A percentile compares a stretch with the other conserved stretches of the same genome.
These are phyloP conservation scores for Mycetomoellerius zeteki DNA, from an alignment of 1,140 invertebrate genomes.

Conservation along the genomic window DNA sequence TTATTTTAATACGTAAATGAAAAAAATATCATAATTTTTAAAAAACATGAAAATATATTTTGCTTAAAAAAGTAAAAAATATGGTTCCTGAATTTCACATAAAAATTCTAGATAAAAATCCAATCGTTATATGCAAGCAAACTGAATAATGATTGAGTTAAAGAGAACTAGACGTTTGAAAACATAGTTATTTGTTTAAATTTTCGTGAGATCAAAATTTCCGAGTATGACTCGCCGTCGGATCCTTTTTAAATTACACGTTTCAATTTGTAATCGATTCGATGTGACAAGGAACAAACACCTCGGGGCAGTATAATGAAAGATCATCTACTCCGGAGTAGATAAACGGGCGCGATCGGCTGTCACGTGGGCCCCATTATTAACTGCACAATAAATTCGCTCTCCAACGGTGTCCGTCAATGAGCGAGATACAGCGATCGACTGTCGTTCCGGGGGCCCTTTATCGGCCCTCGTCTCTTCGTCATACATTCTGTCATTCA, in stretches of 20 bases:
- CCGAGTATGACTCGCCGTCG: background rate
- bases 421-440: slow-evolving; percentile 61
- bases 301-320: slow-evolving; percentile 41
- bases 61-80: background rate
- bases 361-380: slow-evolving; percentile 69
- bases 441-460: slow-evolving; percentile 63
- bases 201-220: background rate
- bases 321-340: slow-evolving; percentile 51
- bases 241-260: slow-evolving; percentile 8
- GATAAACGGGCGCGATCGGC: slow-evolving; percentile 69
- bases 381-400: slow-evolving; percentile 73
- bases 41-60: background rate
- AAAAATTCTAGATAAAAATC: slow-evolving; percentile 5
- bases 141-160: no score
- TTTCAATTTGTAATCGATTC: slow-evolving; percentile 10
- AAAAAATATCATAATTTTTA: background rate
- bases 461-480: slow-evolving; percentile 69
- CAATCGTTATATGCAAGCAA: background rate
- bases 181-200: background rate
- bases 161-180: no score
- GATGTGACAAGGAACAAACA: slow-evolving; percentile 40
- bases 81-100: background rate
- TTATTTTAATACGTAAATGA: background rate
- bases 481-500: slow-evolving; percentile 69
- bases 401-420: slow-evolving; percentile 58